Evolutionary conservation across 2,113 vertebrate genomes (phyloP).

Genomic region (Sprattus sprattus): DNA sequence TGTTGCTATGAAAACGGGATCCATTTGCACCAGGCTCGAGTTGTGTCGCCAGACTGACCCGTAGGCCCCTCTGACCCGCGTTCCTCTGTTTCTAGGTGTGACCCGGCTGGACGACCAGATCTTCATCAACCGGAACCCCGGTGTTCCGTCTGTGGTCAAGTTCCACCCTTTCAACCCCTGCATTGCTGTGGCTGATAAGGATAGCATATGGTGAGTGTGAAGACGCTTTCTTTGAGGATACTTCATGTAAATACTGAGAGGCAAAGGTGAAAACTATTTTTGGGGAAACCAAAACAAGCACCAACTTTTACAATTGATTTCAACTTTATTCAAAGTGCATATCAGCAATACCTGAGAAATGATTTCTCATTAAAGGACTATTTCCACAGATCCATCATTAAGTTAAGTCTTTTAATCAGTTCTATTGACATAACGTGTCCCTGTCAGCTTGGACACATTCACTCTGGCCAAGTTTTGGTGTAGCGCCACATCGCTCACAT

Average conservation of each 20-base stretch:
- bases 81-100: slow-evolving; percentile 72
- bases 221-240: not conserved
- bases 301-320: not conserved
- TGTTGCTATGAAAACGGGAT: not conserved
- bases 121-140: slow-evolving; percentile 96
- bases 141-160: slow-evolving; percentile 93
- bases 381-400: not conserved
- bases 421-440: not conserved
- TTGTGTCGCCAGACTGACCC: not conserved
- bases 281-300: not conserved
- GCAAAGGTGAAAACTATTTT: not conserved
- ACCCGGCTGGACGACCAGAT: slow-evolving; percentile 94
- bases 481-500: not conserved
- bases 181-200: slow-evolving; percentile 93
- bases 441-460: not conserved
- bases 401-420: not conserved
- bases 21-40: not conserved
- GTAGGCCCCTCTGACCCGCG: not conserved
- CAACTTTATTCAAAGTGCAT: not conserved
- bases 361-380: not conserved
- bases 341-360: not conserved
- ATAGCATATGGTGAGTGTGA: slow-evolving; percentile 88
- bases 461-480: not conserved
- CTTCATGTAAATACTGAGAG: not conserved
- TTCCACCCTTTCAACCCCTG: slow-evolving; percentile 96